Conservation (phyloP, 2,888 invertebrate species). For the Thereva unica region DNA sequence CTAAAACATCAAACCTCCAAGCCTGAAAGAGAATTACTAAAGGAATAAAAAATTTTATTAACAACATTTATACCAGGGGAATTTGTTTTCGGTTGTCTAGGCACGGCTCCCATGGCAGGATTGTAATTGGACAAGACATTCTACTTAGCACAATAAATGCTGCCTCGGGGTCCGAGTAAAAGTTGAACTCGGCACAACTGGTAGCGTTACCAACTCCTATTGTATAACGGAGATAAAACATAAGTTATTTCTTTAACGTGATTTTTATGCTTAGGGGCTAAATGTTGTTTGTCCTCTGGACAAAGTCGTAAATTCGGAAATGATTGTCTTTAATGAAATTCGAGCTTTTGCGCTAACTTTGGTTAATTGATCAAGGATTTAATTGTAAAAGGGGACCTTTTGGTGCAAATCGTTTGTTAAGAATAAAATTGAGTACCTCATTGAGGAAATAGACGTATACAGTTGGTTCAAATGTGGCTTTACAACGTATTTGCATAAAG, state of each 20-base stretch:
- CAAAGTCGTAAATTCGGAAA: no score
- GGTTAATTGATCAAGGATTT: no score
- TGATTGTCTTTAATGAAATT: no score
- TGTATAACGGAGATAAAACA: constrained; percentile 30
- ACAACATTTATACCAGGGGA: constrained; percentile 47
- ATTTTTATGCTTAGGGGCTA: no score
- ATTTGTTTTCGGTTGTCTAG: constrained; percentile 51
- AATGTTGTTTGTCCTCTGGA: no score
- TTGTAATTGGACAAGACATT: constrained; percentile 62
- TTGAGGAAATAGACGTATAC: no score
- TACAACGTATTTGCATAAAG: no score
- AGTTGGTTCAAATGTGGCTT: no score
- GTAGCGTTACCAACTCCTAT: constrained; percentile 65
- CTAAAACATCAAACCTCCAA: constrained; percentile 61
- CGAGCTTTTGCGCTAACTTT: no score
- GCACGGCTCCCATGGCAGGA: constrained; percentile 75
- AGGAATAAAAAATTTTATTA: background rate
- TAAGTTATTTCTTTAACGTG: background rate
- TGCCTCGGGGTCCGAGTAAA: constrained; percentile 76
- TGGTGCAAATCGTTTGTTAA: no score
- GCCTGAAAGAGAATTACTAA: constrained; percentile 53
- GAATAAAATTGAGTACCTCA: no score
- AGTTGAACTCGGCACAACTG: constrained; percentile 75
- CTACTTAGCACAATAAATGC: constrained; percentile 71
- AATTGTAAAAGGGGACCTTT: no score